A percentile compares a stretch with the other conserved stretches of the same genome.
These are phyloP conservation scores for Mylabris phalerata DNA, from an alignment of 1,140 invertebrate genomes.

Conservation along the genomic window DNA sequence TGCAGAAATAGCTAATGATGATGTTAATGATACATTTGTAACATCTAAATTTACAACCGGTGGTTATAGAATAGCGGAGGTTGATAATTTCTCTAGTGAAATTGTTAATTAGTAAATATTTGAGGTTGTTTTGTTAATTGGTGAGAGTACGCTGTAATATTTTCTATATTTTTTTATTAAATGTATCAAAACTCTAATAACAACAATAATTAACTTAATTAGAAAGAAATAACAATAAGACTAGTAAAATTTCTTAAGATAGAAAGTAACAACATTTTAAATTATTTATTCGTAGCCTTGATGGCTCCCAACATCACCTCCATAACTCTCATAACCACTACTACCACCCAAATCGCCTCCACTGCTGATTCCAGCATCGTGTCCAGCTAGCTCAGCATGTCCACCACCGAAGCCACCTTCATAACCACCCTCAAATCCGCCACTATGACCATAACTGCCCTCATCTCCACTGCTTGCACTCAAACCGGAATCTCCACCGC, in stretches of 20 bases:
- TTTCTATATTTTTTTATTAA: no score
- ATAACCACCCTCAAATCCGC: conserved; percentile 10
- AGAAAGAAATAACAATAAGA: conserved; percentile 24
- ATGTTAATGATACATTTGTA: no score
- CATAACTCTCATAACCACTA: conserved; percentile 20
- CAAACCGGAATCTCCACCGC: conserved; percentile 17
- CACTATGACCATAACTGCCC: conserved; percentile 21
- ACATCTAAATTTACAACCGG: no score
- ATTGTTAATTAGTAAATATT: no score
- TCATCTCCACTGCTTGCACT: conserved; percentile 23
- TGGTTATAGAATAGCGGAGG: no score
- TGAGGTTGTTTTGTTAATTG: no score
- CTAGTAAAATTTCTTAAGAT: conserved; percentile 28
- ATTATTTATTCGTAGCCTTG: conserved; percentile 30
- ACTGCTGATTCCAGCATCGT: conserved; percentile 14
- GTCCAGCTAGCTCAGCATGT: conserved; percentile 1
- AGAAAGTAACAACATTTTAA: conserved; percentile 8
- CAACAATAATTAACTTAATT: conserved; percentile 25
- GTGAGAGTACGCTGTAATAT: no score
- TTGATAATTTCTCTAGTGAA: no score
- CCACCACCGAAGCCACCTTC: conserved; percentile 20
- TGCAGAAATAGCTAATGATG: no score
- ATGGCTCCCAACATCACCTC: conserved; percentile 29
- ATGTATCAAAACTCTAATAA: conserved; percentile 5
- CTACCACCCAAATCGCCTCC: conserved; percentile 16